phyloP scores from a whole-genome alignment of 2,113 vertebrate species.

The Oostethus manadensis region DNA sequence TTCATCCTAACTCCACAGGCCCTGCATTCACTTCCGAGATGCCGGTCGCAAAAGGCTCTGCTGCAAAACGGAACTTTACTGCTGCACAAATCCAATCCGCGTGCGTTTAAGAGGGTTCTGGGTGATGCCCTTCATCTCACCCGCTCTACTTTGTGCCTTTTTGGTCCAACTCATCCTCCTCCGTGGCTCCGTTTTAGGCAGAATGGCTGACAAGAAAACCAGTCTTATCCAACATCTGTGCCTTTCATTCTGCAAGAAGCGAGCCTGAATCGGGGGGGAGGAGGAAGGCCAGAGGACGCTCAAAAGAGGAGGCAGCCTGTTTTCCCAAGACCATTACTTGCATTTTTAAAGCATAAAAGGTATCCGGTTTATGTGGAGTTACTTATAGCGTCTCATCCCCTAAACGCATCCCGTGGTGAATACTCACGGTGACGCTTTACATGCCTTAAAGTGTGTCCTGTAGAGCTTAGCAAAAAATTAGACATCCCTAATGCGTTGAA shows the following conservation, averaged over 20 bases:
- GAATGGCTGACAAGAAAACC: conserved; percentile 68
- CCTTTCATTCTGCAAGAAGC: conserved; percentile 70
- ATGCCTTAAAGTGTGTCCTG: not conserved
- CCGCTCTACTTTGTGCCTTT: conserved; percentile 49
- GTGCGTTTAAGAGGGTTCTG: conserved; percentile 62
- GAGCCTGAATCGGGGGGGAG: conserved; percentile 42
- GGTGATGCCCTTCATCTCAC: conserved; percentile 60
- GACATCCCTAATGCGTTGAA: too few relatives aligned
- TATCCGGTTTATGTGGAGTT: not conserved
- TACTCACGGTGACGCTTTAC: too few relatives aligned
- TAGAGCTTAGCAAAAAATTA: too few relatives aligned
- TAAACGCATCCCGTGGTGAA: conserved; percentile 5
- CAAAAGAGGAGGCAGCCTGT: conserved; percentile 41
- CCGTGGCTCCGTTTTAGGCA: conserved; percentile 53
- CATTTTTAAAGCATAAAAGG: conserved; percentile 36
- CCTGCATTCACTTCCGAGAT: conserved; percentile 6
- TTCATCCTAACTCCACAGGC: conserved; percentile 60
- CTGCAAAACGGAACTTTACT: conserved; percentile 2
- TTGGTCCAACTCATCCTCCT: conserved; percentile 54
- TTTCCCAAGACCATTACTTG: conserved; percentile 60
- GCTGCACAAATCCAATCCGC: conserved; percentile 10
- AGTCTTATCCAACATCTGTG: conserved; percentile 76
- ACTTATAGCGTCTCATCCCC: conserved; percentile 9
- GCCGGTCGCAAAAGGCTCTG: not conserved
- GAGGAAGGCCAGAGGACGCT: conserved; percentile 20